Base-by-base conservation (phyloP, 2,888 invertebrate species). In the Lithophane leautieri region DNA sequence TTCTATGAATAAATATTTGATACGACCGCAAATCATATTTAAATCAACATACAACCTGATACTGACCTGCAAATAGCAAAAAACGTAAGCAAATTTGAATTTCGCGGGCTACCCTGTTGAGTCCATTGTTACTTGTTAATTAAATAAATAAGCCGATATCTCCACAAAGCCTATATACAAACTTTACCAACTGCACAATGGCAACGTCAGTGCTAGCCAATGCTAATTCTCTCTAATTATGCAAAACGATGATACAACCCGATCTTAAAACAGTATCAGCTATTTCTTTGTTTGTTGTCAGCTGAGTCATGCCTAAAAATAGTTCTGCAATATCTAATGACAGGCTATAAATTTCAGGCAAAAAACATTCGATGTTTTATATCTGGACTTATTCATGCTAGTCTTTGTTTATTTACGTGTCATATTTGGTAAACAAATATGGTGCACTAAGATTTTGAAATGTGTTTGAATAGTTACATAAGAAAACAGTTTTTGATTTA, bases 161-260 rank as follows among this genome's bases (percentile, higher is more conserved):
- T 40, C 6, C 6, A 42, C 22, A 28, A 42, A 25, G 12, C 19
- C 19, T 66, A 34, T 34, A 25, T 19, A 40, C 14, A 67, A 56
- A 54, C 22, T 28, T 11, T 22, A 44, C 47, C 2, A 73, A 28
- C 4, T 65, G 25, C 11, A n/a, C 28, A 16, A 70, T 56, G n/a
- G 25, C 58, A 67, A 47, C 44, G 42, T 47, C 28, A 44, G 22
- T n/a, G n/a, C 12, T 16, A 54, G 62, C 54, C 58, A 71, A 54
- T 73, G 69, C 68, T 76, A 76, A 75, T 76, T 68, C 66, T 56
- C 67, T 54, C 78, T 84, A 80, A 79, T 81, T 81, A 82, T 82
- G 71, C 84, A 67, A 82, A 83, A 68, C 50, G 78, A 79, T 85
- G 83, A 81, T 81, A 66, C 34, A 73, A 70, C 28, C 40, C 44